Conservation (phyloP, 1,140 invertebrate genomes). For the Solenopsis fugax region DNA sequence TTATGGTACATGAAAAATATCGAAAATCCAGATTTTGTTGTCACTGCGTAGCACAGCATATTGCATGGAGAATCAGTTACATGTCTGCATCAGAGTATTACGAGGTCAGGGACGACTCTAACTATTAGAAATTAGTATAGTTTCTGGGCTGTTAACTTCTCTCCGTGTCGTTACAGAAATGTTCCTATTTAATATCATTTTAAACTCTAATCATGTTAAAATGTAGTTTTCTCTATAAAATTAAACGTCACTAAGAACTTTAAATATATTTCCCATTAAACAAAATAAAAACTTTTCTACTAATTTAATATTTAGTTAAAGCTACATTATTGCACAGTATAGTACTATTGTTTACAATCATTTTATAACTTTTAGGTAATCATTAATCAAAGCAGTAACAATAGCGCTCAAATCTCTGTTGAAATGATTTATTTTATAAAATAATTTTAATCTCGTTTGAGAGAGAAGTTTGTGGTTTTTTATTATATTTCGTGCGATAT, state of each 20-base stretch:
- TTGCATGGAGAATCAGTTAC: constrained; percentile 62
- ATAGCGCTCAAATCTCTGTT: not conserved
- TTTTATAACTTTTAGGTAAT: not conserved
- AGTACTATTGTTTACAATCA: not conserved
- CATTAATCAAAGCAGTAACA: not conserved
- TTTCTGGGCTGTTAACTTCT: not conserved
- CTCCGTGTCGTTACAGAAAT: not conserved
- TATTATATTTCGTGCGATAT: not conserved
- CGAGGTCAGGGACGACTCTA: not conserved
- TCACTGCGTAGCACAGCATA: constrained; percentile 39
- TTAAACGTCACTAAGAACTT: not conserved
- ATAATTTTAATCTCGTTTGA: not conserved
- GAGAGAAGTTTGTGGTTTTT: not conserved
- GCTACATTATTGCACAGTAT: not conserved
- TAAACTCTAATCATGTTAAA: not conserved
- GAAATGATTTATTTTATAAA: not conserved
- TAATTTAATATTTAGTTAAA: not conserved
- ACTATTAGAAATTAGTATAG: not conserved
- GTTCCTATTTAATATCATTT: not conserved
- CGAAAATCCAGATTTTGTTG: constrained; percentile 20
- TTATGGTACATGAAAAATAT: not conserved
- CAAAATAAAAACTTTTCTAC: not conserved
- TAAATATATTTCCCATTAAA: not conserved
- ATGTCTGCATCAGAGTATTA: not conserved
- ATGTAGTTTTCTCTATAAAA: not conserved